A percentile compares a stretch with the other conserved stretches of the same genome.
Conservation (phyloP, 2,888 invertebrate genomes). For the Agrilus cyanescens region DNA sequence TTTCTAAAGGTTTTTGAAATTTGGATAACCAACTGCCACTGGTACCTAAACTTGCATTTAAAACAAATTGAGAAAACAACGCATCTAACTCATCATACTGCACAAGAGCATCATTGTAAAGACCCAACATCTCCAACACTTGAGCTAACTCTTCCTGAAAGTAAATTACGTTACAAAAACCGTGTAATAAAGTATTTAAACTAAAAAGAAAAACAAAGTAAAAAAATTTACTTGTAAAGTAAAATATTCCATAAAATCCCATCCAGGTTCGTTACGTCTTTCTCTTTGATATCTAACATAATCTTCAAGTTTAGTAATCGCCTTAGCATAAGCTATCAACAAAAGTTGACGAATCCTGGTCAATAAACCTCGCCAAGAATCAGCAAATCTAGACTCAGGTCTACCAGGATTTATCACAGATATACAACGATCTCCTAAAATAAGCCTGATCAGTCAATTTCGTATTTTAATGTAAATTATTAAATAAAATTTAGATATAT, state of each 20-base stretch:
- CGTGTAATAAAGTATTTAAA: neutral
- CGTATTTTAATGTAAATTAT: neutral
- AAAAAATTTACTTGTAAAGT: conserved; percentile 60
- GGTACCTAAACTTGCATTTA: conserved; percentile 83
- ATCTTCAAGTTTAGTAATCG: conserved; percentile 78
- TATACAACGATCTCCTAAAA: conserved; percentile 60
- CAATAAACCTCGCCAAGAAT: conserved; percentile 81
- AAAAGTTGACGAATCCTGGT: conserved; percentile 72
- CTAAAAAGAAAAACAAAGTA: neutral
- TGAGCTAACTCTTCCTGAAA: conserved; percentile 88
- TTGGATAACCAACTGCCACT: conserved; percentile 71
- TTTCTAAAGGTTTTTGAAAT: conserved; percentile 67
- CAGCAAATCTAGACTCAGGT: conserved; percentile 77
- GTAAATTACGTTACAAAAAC: conserved; percentile 10
- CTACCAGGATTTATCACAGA: conserved; percentile 85
- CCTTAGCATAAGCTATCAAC: conserved; percentile 76
- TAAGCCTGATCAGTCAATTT: neutral
- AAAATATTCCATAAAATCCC: conserved; percentile 94
- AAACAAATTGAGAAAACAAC: conserved; percentile 89
- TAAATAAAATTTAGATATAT: neutral
- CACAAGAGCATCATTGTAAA: conserved; percentile 87
- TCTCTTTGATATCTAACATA: conserved; percentile 82
- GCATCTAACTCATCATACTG: conserved; percentile 97
- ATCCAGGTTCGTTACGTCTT: conserved; percentile 75
- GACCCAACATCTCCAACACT: conserved; percentile 84